These are phyloP conservation scores for Eilema caniola DNA, from an alignment of 2,888 invertebrate genomes.

Conservation along the genomic window DNA sequence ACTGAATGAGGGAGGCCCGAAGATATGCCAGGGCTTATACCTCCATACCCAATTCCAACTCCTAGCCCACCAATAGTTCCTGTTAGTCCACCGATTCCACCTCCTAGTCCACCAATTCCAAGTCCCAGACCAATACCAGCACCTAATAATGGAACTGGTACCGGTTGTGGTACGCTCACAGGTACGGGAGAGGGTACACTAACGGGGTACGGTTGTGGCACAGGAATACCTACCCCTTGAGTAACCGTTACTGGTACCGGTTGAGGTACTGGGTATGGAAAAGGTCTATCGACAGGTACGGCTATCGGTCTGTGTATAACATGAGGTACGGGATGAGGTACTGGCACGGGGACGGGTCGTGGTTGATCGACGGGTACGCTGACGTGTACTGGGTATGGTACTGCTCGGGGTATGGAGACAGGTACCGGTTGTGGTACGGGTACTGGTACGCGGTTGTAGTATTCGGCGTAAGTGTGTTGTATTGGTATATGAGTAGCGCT, in stretches of 20 bases:
- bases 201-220: constrained; percentile 84
- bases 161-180: constrained; percentile 72
- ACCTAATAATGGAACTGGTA: constrained; percentile 56
- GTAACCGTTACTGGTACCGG: constrained; percentile 83
- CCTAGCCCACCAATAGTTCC: neutral
- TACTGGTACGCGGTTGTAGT: constrained; percentile 82
- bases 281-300: constrained; percentile 84
- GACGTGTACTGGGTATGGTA: constrained; percentile 82
- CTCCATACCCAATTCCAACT: neutral
- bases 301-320: constrained; percentile 79
- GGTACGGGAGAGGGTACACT: constrained; percentile 75
- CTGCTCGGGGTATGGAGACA: constrained; percentile 69
- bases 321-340: constrained; percentile 83
- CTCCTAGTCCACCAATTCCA: constrained; percentile 19
- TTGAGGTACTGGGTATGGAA: constrained; percentile 85
- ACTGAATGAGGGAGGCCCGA: neutral
- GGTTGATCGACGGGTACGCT: constrained; percentile 83
- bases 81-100: too few species aligned
- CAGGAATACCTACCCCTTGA: constrained; percentile 84
- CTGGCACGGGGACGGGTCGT: constrained; percentile 78
- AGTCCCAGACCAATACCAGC: constrained; percentile 11
- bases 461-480: constrained; percentile 76
- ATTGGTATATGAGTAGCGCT: constrained; percentile 60
- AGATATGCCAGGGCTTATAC: neutral
- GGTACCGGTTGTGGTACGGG: constrained; percentile 84